phyloP scores from a whole-genome alignment of 2,888 invertebrate species.

The Drosophila ezoana region DNA sequence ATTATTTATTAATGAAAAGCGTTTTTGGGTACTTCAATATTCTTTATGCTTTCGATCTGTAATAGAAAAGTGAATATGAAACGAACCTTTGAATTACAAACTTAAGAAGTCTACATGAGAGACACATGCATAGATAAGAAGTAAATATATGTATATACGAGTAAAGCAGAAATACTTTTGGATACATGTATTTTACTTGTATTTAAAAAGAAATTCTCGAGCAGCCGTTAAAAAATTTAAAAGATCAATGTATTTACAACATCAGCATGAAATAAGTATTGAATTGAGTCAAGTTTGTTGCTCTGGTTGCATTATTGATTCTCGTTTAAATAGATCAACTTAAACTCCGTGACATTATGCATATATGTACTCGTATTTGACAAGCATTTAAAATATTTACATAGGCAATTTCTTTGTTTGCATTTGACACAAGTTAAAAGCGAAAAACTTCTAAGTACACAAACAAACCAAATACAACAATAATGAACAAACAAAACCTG shows the following conservation, averaged over 20 bases:
- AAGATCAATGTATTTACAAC: slow-evolving; percentile 37
- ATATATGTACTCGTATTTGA: slow-evolving; percentile 45
- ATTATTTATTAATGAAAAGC: neutral
- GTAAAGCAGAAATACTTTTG: slow-evolving; percentile 28
- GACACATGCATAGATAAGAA: slow-evolving; percentile 36
- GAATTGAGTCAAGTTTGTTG: slow-evolving; percentile 21
- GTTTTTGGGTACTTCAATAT: slow-evolving; percentile 1
- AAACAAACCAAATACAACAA: slow-evolving; percentile 38
- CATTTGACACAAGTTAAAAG: slow-evolving; percentile 50
- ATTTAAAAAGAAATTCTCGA: slow-evolving; percentile 22
- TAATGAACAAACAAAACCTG: slow-evolving; percentile 58
- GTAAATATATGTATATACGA: slow-evolving; percentile 47
- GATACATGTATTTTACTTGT: slow-evolving; percentile 27
- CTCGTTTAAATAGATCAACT: slow-evolving; percentile 29
- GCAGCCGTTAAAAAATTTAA: slow-evolving; percentile 17
- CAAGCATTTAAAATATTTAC: slow-evolving; percentile 59
- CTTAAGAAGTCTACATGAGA: slow-evolving; percentile 15
- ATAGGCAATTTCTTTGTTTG: slow-evolving; percentile 54
- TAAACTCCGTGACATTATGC: slow-evolving; percentile 31
- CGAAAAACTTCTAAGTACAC: slow-evolving; percentile 46
- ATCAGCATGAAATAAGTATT: slow-evolving; percentile 16
- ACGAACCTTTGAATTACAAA: slow-evolving; percentile 18
- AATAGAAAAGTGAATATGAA: slow-evolving; percentile 17
- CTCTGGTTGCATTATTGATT: slow-evolving; percentile 33
- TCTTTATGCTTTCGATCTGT: slow-evolving; percentile 1